Evolutionary conservation across 2,888 invertebrate genomes (phyloP).

Genomic region (Pandemis cinnamomeana): DNA sequence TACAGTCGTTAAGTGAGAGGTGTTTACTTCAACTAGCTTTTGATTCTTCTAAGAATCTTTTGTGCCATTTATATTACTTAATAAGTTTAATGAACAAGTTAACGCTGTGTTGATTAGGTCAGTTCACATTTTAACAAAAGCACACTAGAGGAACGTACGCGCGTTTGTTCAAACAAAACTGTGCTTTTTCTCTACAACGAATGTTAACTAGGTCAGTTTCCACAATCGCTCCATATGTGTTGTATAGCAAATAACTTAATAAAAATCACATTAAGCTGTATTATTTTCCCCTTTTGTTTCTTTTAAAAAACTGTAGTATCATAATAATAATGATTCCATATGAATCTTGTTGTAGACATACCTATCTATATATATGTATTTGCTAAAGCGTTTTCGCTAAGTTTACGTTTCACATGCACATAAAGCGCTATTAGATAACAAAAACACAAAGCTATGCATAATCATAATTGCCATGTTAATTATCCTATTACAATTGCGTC

Average conservation of each 20-base stretch:
- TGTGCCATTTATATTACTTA: not conserved
- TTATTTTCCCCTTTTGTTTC: too few species aligned
- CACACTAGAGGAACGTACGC: too few species aligned
- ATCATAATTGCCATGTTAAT: conserved; percentile 4
- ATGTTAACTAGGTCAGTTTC: too few species aligned
- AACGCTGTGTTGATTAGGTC: not conserved
- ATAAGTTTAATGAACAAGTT: not conserved
- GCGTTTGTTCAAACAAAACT: too few species aligned
- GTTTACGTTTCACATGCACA: not conserved
- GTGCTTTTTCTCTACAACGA: too few species aligned
- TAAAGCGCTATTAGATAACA: not conserved
- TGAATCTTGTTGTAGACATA: too few species aligned
- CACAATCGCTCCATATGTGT: too few species aligned
- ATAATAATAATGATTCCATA: too few species aligned
- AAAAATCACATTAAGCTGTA: too few species aligned
- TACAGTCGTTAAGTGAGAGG: not conserved
- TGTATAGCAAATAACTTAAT: too few species aligned
- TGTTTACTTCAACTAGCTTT: not conserved
- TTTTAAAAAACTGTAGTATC: too few species aligned
- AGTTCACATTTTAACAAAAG: not conserved
- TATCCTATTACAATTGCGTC: conserved; percentile 7
- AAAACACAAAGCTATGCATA: conserved; percentile 10
- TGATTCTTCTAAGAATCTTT: not conserved
- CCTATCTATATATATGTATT: too few species aligned
- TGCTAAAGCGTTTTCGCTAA: not conserved